A percentile compares a stretch with the other conserved stretches of the same genome.
These are phyloP conservation scores for Eristalis tenax DNA, from an alignment of 2,888 invertebrate genomes.

Conservation along the genomic window DNA sequence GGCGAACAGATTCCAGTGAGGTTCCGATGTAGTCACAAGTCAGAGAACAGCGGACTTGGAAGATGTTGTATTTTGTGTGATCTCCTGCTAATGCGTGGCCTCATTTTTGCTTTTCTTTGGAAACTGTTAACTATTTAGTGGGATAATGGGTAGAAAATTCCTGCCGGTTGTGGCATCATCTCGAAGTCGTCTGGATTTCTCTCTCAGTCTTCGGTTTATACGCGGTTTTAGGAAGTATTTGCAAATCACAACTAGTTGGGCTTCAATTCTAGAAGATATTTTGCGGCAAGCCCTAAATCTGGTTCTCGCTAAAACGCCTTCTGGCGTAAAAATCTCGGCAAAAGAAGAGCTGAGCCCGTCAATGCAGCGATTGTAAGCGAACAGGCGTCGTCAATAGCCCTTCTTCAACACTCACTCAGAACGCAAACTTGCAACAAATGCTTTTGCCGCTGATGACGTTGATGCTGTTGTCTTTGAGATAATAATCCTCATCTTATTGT, in stretches of 20 bases:
- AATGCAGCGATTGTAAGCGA: constrained; percentile 58
- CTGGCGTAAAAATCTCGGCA: constrained; percentile 46
- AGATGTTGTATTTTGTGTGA: background rate
- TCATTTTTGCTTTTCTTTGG: background rate
- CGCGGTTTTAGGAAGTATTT: no score
- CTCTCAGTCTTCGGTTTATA: no score
- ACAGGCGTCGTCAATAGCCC: background rate
- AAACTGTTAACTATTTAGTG: background rate
- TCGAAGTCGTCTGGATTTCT: background rate
- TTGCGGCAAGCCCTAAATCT: constrained; percentile 60
- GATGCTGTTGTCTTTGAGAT: constrained; percentile 52
- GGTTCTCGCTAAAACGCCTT: constrained; percentile 39
- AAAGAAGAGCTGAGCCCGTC: constrained; percentile 49
- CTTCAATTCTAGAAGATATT: constrained; percentile 14
- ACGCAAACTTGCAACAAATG: constrained; percentile 54
- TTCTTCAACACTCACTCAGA: constrained; percentile 37
- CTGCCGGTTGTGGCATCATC: background rate
- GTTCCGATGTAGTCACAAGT: background rate
- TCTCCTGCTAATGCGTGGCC: background rate
- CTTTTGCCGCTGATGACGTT: constrained; percentile 9
- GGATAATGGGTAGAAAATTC: background rate
- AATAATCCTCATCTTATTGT: constrained; percentile 55
- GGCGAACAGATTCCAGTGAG: background rate
- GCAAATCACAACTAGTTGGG: background rate
- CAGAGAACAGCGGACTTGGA: background rate